These are phyloP conservation scores for Alces alces DNA, from an alignment of 2,113 vertebrate genomes.

Conservation along the genomic window DNA sequence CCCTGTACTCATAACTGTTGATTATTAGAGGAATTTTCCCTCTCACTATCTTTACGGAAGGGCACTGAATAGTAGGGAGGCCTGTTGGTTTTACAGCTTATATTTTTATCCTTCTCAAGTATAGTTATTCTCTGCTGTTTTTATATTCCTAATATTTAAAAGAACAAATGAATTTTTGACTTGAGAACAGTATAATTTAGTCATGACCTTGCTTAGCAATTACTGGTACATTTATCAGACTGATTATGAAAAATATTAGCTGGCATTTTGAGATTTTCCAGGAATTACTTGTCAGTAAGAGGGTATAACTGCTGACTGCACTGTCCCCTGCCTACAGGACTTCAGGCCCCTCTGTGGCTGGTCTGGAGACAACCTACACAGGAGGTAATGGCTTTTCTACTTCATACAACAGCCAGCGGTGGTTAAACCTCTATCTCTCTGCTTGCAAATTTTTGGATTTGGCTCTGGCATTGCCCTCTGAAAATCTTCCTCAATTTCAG, in stretches of 20 bases:
- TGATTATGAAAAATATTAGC: not conserved
- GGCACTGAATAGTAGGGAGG: not conserved
- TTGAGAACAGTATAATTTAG: not conserved
- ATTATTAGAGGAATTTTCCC: not conserved
- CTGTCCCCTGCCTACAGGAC: constrained; percentile 81
- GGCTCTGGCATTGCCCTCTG: constrained; percentile 94
- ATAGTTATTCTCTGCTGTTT: not conserved
- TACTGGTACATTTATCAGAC: not conserved
- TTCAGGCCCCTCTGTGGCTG: constrained; percentile 94
- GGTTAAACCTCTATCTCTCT: constrained; percentile 98
- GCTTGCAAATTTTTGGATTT: constrained; percentile 99
- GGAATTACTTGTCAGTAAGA: constrained; percentile 9
- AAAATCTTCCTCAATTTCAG: constrained; percentile 98
- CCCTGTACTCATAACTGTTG: not conserved
- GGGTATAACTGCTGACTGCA: not conserved
- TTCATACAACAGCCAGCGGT: constrained; percentile 98
- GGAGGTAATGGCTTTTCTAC: constrained; percentile 98
- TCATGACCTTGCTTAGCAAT: not conserved
- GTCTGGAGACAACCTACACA: constrained; percentile 96
- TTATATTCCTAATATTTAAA: constrained; percentile 20
- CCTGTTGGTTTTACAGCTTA: not conserved
- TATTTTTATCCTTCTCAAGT: not conserved
- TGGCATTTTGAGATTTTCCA: not conserved
- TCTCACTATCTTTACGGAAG: not conserved
- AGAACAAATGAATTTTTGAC: not conserved